These are phyloP conservation scores for Lucilia sericata DNA, from an alignment of 1,140 invertebrate species.

Conservation along the genomic window DNA sequence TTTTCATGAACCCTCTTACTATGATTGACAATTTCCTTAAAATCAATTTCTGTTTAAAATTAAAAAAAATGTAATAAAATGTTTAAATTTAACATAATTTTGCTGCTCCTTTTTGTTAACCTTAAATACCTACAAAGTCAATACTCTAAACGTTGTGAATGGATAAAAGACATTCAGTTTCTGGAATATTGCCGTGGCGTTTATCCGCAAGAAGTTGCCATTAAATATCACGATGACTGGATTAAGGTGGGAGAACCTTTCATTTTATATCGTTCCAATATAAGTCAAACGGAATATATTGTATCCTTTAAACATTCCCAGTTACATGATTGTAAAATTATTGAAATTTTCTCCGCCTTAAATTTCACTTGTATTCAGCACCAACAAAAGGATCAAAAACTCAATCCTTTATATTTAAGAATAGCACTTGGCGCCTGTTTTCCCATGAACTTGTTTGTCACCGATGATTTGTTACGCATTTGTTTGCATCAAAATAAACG, in stretches of 20 bases:
- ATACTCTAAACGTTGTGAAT: background rate
- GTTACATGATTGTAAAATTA: background rate
- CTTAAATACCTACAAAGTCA: no score
- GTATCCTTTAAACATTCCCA: background rate
- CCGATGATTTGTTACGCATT: slow-evolving; percentile 23
- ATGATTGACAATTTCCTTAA: no score
- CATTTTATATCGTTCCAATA: background rate
- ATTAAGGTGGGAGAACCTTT: slow-evolving; percentile 10
- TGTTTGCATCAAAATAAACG: slow-evolving; percentile 18
- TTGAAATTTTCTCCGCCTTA: background rate
- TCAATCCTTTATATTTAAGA: background rate
- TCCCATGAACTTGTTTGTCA: background rate
- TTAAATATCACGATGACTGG: slow-evolving; percentile 38
- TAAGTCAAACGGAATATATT: background rate
- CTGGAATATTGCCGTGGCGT: slow-evolving; percentile 2
- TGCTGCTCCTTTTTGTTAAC: no score
- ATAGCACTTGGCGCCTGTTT: background rate
- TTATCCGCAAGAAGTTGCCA: slow-evolving; percentile 30
- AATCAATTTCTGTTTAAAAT: no score
- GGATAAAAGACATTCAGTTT: background rate
- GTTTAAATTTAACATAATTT: no score
- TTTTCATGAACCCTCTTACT: no score
- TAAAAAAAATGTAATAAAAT: no score
- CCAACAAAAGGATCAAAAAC: background rate
- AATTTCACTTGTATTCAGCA: no score